Percentiles rank a stretch among this genome's conserved stretches.
Evolutionary conservation across 2,888 invertebrate genomes (phyloP).

Genomic region (Lasius platythorax): DNA sequence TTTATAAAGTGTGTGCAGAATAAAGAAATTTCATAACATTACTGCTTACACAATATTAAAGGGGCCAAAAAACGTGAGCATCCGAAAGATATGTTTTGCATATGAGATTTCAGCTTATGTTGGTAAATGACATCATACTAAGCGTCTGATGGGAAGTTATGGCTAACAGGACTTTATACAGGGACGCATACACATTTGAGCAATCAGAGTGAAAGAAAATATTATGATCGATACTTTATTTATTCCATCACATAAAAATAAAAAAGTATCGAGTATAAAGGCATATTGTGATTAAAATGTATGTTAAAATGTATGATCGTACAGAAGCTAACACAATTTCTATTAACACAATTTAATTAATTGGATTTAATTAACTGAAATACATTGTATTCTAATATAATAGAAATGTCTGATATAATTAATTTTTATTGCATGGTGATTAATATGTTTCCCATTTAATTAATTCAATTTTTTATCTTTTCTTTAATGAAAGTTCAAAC

Average conservation of each 20-base stretch:
- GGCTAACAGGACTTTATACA: not conserved
- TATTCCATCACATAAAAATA: not conserved
- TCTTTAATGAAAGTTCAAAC: not conserved
- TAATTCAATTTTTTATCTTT: not conserved
- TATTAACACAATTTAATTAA: not conserved
- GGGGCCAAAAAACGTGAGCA: not conserved
- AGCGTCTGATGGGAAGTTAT: not conserved
- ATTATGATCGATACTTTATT: not conserved
- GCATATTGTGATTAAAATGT: not conserved
- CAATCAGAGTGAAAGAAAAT: not conserved
- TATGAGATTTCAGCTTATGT: not conserved
- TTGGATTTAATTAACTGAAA: not conserved
- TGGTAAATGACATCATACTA: constrained; percentile 5
- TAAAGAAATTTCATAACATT: not conserved
- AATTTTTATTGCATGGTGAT: not conserved
- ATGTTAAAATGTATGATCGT: not conserved
- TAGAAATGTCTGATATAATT: not conserved
- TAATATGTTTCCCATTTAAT: not conserved
- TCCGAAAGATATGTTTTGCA: not conserved
- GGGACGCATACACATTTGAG: not conserved
- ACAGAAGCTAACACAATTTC: not conserved
- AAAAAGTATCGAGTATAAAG: not conserved
- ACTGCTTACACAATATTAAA: not conserved
- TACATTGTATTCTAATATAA: not conserved
- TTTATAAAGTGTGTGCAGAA: not conserved